Conservation (phyloP, 2,797 vertebrate species). For the Phrynocephalus guinanensis region DNA sequence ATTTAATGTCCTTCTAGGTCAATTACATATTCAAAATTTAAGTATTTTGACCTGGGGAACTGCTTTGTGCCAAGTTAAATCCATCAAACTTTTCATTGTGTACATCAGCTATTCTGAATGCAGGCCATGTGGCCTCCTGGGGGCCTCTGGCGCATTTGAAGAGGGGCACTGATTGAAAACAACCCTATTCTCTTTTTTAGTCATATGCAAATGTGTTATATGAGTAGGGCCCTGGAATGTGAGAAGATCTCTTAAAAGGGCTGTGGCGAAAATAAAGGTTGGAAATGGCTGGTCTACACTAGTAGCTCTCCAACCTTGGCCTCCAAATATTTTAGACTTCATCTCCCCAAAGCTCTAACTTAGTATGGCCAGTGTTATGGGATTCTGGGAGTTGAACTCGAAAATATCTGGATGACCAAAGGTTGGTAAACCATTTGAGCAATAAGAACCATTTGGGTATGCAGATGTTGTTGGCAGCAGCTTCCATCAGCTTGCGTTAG, state of each 20-base stretch:
- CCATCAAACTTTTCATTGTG: not conserved
- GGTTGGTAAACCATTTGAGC: not conserved
- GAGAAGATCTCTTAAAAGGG: too few relatives aligned
- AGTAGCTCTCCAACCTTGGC: too few relatives aligned
- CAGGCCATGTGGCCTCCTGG: too few relatives aligned
- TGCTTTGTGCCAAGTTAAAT: not conserved
- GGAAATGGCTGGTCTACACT: too few relatives aligned
- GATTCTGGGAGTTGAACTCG: not conserved
- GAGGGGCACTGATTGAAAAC: too few relatives aligned
- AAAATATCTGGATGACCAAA: not conserved
- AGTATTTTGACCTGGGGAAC: not conserved
- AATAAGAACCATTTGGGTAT: too few relatives aligned
- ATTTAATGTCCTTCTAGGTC: not conserved
- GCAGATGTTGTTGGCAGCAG: not conserved
- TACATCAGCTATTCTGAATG: not conserved
- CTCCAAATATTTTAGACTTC: not conserved
- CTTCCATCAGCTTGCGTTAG: not conserved
- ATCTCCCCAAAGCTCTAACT: not conserved
- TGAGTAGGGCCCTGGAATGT: not conserved
- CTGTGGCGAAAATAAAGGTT: too few relatives aligned
- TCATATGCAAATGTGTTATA: not conserved
- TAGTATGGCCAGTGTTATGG: not conserved
- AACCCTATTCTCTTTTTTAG: too few relatives aligned
- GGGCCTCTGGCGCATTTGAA: too few relatives aligned
- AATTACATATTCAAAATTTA: not conserved